phyloP scores from a whole-genome alignment of 2,797 vertebrate genomes.

The Macroramphosus scolopax region DNA sequence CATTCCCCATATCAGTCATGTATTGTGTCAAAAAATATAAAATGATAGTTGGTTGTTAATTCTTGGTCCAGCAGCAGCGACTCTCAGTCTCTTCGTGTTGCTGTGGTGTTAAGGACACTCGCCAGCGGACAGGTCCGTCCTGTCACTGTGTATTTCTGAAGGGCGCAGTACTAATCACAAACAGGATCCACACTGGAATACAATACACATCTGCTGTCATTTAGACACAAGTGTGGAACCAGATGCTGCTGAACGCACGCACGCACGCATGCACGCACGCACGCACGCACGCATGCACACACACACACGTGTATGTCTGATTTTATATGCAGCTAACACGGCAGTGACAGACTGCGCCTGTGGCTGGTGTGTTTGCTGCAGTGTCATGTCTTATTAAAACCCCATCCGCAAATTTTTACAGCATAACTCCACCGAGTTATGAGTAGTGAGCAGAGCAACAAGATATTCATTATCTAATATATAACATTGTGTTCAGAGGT shows the following conservation, averaged over 20 bases:
- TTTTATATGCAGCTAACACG: slow-evolving; percentile 13
- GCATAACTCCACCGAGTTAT: background rate
- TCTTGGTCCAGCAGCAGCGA: background rate
- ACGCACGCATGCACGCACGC: background rate
- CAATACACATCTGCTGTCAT: slow-evolving; percentile 37
- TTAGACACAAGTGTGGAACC: slow-evolving; percentile 18
- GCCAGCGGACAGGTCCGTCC: slow-evolving; percentile 53
- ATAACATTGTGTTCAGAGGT: too few relatives aligned
- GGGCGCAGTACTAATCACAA: slow-evolving; percentile 26
- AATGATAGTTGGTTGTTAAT: too few relatives aligned
- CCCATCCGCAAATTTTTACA: slow-evolving; percentile 7
- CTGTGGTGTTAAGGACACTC: slow-evolving; percentile 47
- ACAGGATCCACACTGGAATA: slow-evolving; percentile 23
- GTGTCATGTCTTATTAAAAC: slow-evolving; percentile 10
- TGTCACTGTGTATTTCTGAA: slow-evolving; percentile 67
- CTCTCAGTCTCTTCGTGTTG: background rate
- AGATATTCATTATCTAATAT: too few relatives aligned
- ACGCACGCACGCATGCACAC: slow-evolving; percentile 1
- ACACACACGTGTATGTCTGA: background rate
- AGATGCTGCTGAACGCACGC: slow-evolving; percentile 17
- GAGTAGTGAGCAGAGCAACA: background rate
- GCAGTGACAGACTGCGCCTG: slow-evolving; percentile 21
- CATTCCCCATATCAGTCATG: too few relatives aligned
- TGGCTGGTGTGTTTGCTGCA: slow-evolving; percentile 13
- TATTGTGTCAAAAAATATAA: too few relatives aligned